phyloP scores from a whole-genome alignment of 2,113 vertebrate species.

The Arothron firmamentum region DNA sequence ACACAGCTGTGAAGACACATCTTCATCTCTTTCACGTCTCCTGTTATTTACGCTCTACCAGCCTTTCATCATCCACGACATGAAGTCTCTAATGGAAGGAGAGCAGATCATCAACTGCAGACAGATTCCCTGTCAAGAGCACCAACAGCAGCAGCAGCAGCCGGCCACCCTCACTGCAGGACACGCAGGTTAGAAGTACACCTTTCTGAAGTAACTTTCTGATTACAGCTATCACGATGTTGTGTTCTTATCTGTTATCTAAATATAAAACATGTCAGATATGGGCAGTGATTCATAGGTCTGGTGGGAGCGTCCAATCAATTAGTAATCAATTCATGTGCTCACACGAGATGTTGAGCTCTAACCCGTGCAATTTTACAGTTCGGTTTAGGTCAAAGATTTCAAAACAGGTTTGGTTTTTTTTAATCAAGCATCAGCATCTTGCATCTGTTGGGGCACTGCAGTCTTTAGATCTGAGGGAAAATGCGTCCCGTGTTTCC shows the following conservation, averaged over 20 bases:
- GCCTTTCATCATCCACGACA: constrained; percentile 98
- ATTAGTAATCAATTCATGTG: not conserved
- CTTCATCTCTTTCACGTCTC: not conserved
- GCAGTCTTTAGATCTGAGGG: no score
- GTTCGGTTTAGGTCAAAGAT: not conserved
- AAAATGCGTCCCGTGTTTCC: no score
- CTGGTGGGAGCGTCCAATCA: not conserved
- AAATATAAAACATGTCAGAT: no score
- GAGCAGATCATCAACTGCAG: constrained; percentile 92
- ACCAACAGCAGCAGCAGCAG: constrained; percentile 65
- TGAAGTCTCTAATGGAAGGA: constrained; percentile 94
- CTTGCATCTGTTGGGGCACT: not conserved
- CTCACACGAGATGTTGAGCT: no score
- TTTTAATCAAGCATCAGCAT: not conserved
- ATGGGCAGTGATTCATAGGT: not conserved
- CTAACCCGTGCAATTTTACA: not conserved
- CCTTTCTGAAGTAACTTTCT: not conserved
- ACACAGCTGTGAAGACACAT: not conserved
- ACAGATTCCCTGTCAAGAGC: constrained; percentile 74
- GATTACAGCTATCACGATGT: not conserved
- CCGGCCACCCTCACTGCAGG: constrained; percentile 24
- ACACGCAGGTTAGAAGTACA: constrained; percentile 59
- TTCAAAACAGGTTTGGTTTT: no score
- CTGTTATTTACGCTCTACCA: constrained; percentile 39
- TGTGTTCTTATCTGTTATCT: no score